Percentiles rank a stretch among this genome's conserved stretches.
phyloP scores from a whole-genome alignment of 2,797 vertebrate species.

The Argyrosomus regius region DNA sequence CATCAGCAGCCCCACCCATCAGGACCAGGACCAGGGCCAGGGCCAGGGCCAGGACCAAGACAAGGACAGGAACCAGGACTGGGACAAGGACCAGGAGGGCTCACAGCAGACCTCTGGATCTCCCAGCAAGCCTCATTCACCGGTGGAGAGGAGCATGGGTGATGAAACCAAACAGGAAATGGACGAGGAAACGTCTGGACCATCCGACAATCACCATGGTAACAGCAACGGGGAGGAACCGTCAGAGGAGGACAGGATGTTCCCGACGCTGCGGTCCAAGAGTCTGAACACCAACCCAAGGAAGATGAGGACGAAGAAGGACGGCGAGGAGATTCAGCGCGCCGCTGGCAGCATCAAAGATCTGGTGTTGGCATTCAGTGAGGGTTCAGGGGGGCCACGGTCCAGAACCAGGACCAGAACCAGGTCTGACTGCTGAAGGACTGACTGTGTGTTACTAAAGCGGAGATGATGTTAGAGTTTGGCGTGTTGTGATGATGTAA shows the following conservation, averaged over 20 bases:
- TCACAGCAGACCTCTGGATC: conserved; percentile 69
- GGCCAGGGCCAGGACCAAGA: too few relatives aligned
- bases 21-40: conserved; percentile 54
- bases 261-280: conserved; percentile 90
- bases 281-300: conserved; percentile 89
- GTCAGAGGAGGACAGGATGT: conserved; percentile 82
- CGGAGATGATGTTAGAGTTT: too few relatives aligned
- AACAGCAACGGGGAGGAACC: conserved; percentile 37
- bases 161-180: neutral
- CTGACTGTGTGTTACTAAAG: neutral
- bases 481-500: too few relatives aligned
- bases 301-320: conserved; percentile 75
- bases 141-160: conserved; percentile 10
- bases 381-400: neutral
- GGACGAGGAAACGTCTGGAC: neutral
- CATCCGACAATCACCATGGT: neutral
- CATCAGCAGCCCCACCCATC: conserved; percentile 80
- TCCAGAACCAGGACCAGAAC: conserved; percentile 7
- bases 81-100: neutral
- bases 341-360: conserved; percentile 86
- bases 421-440: neutral
- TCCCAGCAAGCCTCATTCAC: conserved; percentile 73
- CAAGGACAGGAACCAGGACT: too few relatives aligned
- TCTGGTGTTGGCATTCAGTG: conserved; percentile 80
- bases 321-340: conserved; percentile 76